Percentiles rank a stretch among this genome's conserved stretches.
These are phyloP conservation scores for Microctenopoma stevenorrisi DNA, from an alignment of 2,797 vertebrate genomes.

Conservation along the genomic window DNA sequence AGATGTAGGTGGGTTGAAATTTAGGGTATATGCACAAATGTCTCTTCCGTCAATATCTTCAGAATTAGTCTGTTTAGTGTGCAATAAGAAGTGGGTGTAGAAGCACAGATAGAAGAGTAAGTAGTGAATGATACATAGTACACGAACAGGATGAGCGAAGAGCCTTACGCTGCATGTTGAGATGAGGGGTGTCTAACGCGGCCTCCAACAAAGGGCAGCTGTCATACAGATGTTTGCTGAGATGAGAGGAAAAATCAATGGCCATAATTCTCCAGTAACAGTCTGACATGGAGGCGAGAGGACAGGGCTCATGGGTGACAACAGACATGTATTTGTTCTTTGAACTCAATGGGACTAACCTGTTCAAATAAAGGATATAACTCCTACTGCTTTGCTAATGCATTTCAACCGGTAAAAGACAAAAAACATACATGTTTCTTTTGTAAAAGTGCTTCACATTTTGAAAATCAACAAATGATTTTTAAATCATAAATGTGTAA, in stretches of 20 bases:
- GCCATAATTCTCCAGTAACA: slow-evolving; percentile 77
- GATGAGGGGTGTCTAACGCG: slow-evolving; percentile 56
- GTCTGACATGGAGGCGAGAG: slow-evolving; percentile 32
- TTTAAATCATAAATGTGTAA: no score
- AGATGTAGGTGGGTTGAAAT: slow-evolving; percentile 24
- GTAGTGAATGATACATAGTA: slow-evolving; percentile 2
- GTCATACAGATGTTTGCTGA: slow-evolving; percentile 66
- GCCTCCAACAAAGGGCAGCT: slow-evolving; percentile 66
- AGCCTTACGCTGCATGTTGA: slow-evolving; percentile 31
- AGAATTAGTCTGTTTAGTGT: not conserved
- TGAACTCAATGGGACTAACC: no score
- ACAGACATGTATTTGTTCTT: slow-evolving; percentile 17
- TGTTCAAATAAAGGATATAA: no score
- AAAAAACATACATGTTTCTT: no score
- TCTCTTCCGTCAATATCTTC: slow-evolving; percentile 9
- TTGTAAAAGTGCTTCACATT: no score
- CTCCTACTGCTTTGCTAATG: no score
- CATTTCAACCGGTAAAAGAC: no score
- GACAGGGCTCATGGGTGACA: slow-evolving; percentile 40
- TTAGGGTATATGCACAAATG: slow-evolving; percentile 15
- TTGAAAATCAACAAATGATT: no score
- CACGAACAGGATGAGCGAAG: not conserved
- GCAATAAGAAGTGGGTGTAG: not conserved
- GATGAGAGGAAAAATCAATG: slow-evolving; percentile 74
- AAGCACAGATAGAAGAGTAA: not conserved